Evolutionary conservation across 2,888 invertebrate genomes (phyloP).

Genomic region (Dasypolia templi): DNA sequence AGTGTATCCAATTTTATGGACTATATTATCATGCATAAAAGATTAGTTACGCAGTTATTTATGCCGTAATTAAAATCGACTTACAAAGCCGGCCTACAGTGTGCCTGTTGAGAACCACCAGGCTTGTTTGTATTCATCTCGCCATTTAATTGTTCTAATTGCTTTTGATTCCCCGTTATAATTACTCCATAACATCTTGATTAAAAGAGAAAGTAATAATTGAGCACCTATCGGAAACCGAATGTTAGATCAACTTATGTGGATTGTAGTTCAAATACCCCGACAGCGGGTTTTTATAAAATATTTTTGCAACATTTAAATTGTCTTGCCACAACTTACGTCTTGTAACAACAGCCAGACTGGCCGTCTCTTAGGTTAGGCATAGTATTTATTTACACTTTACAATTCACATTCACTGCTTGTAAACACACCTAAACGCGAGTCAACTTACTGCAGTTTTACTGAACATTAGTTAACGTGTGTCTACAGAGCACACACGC

Average conservation of each 20-base stretch:
- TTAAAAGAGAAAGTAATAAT: conserved; percentile 65
- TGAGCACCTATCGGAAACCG: conserved; percentile 42
- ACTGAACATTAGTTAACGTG: conserved; percentile 60
- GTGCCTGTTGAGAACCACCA: conserved; percentile 22
- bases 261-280: conserved; percentile 14
- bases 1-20: conserved; percentile 23
- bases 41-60: conserved; percentile 42
- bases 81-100: conserved; percentile 40
- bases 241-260: conserved; percentile 35
- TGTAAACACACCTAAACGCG: conserved; percentile 58
- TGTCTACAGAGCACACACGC: conserved; percentile 60
- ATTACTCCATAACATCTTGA: conserved; percentile 57
- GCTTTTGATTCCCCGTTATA: conserved; percentile 61
- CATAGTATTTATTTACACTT: conserved; percentile 14
- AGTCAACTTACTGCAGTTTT: conserved; percentile 37
- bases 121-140: conserved; percentile 49
- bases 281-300: too few species aligned
- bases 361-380: not conserved
- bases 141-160: conserved; percentile 55
- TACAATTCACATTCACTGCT: conserved; percentile 37
- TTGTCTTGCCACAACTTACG: not conserved
- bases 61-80: conserved; percentile 15
- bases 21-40: conserved; percentile 30
- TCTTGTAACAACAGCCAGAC: not conserved
- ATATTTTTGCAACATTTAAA: not conserved